Base-by-base conservation (phyloP, 2,113 vertebrate genomes). In the Fulmarus glacialis region DNA sequence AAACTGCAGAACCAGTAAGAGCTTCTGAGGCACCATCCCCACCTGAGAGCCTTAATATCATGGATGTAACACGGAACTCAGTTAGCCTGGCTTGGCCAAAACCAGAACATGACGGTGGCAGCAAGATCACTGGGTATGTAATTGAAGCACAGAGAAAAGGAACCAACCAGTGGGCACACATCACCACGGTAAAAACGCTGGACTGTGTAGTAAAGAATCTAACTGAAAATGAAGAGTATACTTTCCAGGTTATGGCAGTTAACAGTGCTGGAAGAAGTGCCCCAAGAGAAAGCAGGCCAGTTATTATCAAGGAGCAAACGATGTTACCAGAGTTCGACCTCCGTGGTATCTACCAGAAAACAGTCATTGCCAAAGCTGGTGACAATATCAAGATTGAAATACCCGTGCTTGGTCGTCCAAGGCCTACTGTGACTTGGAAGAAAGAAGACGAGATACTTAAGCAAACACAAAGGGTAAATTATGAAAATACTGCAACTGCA, bases 301-400 rank as follows among this genome's bases (percentile, higher is more conserved):
- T 99, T 89, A 79, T 98, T 93, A 98, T 99, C 75, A 99, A 98
- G 96, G 99, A 99, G 86, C 99, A 99, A 95, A 99, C 98, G 9
- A 99, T 98, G 96, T 97, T 98, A 92, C 99, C 99, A 52, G 99
- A 99, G 97, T 99, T 99, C 98, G 99, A 99, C 77, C 98, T 99
- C 59, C 98, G 99, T 84, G 99, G 99, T 77, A 90, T 99, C 75
- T 99, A 99, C 96, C 99, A 99, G 96, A 99, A 99, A 96, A 98
- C 99, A n/a, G 94, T 99, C n/a, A 99, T 99, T 94, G 99, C 99
- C 81, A 99, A 98, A 98, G 99, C 99, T 95, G 99, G 99, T 92
- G 99, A 99, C 89, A 98, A 99, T 94, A 99, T 99, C 93, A 99
- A 99, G 97, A 99, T 99, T 93, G 99, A 99, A 97, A 99, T 99